phyloP scores from a whole-genome alignment of 1,140 invertebrate genomes.

The Caenorhabditis brenneri region DNA sequence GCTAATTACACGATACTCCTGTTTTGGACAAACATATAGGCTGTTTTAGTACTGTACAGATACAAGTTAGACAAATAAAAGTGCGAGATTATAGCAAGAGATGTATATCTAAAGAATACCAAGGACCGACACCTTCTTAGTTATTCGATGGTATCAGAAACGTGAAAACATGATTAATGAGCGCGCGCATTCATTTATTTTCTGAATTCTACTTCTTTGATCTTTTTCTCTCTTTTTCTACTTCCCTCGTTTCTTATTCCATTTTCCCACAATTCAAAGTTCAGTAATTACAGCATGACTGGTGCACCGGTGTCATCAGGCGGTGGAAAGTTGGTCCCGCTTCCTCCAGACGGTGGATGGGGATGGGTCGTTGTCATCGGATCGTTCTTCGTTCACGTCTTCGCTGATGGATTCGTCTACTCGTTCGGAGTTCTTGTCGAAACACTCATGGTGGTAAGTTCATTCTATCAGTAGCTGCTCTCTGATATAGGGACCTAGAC shows the following conservation, averaged over 20 bases:
- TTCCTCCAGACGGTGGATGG: conserved; percentile 73
- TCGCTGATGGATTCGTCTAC: conserved; percentile 83
- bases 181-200: background rate
- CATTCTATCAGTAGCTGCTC: background rate
- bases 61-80: conserved; percentile 9
- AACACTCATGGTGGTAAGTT: conserved; percentile 76
- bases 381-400: conserved; percentile 95
- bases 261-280: background rate
- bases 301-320: conserved; percentile 1
- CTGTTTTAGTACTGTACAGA: background rate
- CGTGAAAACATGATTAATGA: conserved; percentile 38
- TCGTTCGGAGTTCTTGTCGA: conserved; percentile 72
- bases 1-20: background rate
- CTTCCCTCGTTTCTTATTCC: background rate
- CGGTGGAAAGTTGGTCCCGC: conserved; percentile 53
- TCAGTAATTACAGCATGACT: conserved; percentile 15
- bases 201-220: background rate
- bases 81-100: conserved; percentile 6
- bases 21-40: background rate
- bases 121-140: background rate
- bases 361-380: conserved; percentile 80
- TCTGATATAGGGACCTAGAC: background rate
- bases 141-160: conserved; percentile 13
- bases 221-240: background rate
- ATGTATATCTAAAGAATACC: conserved; percentile 12